Evolutionary conservation across 64 coral and sea anemone species (phyloP).

Genomic region (Acropora tenuis): DNA sequence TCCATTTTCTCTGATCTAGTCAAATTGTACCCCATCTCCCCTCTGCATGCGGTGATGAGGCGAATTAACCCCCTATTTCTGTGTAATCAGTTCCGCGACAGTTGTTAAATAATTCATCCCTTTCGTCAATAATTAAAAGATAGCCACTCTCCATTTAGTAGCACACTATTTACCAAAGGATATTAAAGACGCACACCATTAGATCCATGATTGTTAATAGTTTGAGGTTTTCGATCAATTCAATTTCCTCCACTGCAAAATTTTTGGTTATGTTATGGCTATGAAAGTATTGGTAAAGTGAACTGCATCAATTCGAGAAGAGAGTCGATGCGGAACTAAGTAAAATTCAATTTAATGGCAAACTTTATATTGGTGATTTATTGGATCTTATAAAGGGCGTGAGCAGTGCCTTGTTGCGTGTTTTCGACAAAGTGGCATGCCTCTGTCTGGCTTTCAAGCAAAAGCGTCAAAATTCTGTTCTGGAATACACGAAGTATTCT

Average conservation of each 20-base stretch:
- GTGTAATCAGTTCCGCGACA: neutral
- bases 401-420: slow-evolving; percentile 27
- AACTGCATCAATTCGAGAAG: neutral
- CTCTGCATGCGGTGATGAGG: neutral
- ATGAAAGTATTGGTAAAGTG: too few species aligned
- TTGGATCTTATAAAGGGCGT: slow-evolving; percentile 43
- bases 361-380: slow-evolving; percentile 44
- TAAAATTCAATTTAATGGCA: neutral
- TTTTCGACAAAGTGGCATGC: neutral
- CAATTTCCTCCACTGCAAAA: too few species aligned
- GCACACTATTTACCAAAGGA: slow-evolving; percentile 9
- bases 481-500: neutral
- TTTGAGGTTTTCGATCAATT: too few species aligned
- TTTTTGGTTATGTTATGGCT: too few species aligned
- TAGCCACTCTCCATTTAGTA: slow-evolving; percentile 1
- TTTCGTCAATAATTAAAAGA: slow-evolving; percentile 42
- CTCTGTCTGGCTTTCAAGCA: neutral
- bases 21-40: neutral
- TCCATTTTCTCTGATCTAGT: too few species aligned
- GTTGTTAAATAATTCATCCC: neutral
- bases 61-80: neutral
- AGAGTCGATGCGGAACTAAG: neutral
- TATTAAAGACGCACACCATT: too few species aligned
- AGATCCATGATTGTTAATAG: too few species aligned
- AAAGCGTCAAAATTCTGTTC: neutral